Base-by-base conservation (phyloP, 2,888 invertebrate genomes). In the Odontomyia ornata region DNA sequence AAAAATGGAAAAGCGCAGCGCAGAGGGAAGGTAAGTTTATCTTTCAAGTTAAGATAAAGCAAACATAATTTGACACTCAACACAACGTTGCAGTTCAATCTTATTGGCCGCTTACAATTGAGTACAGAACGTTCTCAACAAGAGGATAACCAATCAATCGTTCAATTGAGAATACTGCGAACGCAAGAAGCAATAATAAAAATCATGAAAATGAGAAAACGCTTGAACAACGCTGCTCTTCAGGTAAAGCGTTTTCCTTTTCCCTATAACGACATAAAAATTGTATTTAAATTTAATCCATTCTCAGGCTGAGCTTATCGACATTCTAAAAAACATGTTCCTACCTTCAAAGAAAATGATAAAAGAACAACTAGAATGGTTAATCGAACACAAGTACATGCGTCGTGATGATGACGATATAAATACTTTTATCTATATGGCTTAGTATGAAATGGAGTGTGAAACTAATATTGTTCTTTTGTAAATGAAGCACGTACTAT, bases 281-380 rank as follows among this genome's bases (percentile, higher is more conserved):
- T n/a, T n/a, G n/a, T n/a, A n/a, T n/a, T 36, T 9, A 36, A 36
- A 36, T 36, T 5, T 5, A 36, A 36, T 36, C 9, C 9, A 3
- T 36, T 64, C 28, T 9, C 86, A 91, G 91, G 95, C 97, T 77
- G 99, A 99, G 89, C 89, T 99, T 78, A 94, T 99, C 21, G 99
- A 99, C 88, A 98, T 99, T 84, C 88, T 99, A 82, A 98, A 98
- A 88, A 98, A 98, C 85, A 98, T 99, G 98, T 99, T 99, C 90
- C 89, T 99, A 84, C 99, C 99, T 28, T 97, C 97, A 80, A 98
- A 98, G 88, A 98, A 99, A 88, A 96, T 99, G 94, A 99, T 99
- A 82, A 99, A 99, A 88, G 99, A 99, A 88, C 99, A 99, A 88
- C 91, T 99, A 75, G 99, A 99, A 87, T 99, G 99, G 99, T 91